A percentile compares a stretch with the other conserved stretches of the same genome.
phyloP scores from a whole-genome alignment of 2,888 invertebrate genomes.

The Clistopyga incitator region DNA sequence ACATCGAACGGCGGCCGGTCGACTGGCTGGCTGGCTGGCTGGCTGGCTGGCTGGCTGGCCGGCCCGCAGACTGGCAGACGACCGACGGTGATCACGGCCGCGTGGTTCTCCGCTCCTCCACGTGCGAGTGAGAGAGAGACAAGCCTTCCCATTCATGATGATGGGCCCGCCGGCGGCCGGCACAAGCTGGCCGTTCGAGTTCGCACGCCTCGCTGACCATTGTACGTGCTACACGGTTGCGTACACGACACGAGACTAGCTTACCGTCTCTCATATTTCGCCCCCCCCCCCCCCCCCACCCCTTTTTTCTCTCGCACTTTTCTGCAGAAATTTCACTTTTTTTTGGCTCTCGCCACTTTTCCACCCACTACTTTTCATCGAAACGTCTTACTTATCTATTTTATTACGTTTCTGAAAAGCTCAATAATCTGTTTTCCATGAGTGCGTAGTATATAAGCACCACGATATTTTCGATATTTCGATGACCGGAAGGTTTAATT shows the following conservation, averaged over 20 bases:
- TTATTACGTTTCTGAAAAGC: too few species aligned
- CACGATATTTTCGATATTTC: background rate
- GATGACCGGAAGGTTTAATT: background rate
- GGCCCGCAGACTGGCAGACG: conserved; percentile 38
- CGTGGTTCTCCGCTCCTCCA: conserved; percentile 26
- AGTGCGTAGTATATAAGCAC: background rate
- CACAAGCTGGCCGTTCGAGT: conserved; percentile 73
- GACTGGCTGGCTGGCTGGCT: conserved; percentile 34
- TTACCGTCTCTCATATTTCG: conserved; percentile 46
- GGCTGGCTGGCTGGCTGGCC: conserved; percentile 38
- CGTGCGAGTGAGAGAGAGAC: conserved; percentile 66
- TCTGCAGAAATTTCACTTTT: background rate
- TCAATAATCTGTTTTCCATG: too few species aligned
- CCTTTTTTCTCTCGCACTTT: conserved; percentile 6
- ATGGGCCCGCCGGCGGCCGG: conserved; percentile 71
- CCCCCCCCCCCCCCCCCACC: conserved; percentile 1
- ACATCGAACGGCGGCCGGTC: conserved; percentile 40
- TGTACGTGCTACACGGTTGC: conserved; percentile 50
- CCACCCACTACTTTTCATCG: too few species aligned
- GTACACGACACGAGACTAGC: conserved; percentile 62
- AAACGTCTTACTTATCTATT: background rate
- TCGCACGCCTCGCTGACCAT: conserved; percentile 71
- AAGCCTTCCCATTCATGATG: conserved; percentile 75
- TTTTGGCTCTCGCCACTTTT: background rate
- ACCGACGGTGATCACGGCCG: conserved; percentile 42